A percentile compares a stretch with the other conserved stretches of the same genome.
phyloP scores from a whole-genome alignment of 2,113 vertebrate species.

The Cyanoliseus patagonus region DNA sequence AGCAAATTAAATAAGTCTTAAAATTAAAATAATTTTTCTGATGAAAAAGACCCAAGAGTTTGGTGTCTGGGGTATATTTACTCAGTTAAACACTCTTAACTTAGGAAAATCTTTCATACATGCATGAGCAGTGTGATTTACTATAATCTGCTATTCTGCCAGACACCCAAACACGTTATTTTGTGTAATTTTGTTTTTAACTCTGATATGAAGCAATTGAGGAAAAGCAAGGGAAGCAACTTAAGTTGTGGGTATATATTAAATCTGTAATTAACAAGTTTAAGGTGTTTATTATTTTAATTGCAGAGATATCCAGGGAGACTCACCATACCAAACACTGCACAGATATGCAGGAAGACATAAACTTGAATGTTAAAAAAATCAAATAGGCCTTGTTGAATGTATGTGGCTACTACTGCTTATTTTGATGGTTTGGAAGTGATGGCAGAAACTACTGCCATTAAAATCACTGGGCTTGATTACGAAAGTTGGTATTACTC shows the following conservation, averaged over 20 bases:
- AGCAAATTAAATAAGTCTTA: not conserved
- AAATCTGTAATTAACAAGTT: not conserved
- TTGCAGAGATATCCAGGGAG: not conserved
- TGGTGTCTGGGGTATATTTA: not conserved
- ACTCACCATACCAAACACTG: not conserved
- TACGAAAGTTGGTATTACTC: not conserved
- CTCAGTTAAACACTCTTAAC: not conserved
- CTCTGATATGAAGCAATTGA: not conserved
- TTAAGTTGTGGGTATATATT: not conserved
- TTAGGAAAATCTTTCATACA: not conserved
- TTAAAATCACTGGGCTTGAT: not conserved
- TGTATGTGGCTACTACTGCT: not conserved
- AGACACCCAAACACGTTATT: not conserved
- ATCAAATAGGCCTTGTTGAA: not conserved
- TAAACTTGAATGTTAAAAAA: not conserved
- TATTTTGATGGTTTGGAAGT: not conserved
- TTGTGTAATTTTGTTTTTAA: not conserved
- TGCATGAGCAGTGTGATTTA: not conserved
- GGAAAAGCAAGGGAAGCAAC: not conserved
- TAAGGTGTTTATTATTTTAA: not conserved
- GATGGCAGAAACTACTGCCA: not conserved
- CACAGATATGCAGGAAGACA: not conserved
- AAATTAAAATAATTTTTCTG: not conserved
- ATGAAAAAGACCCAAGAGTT: not conserved
- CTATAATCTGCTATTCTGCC: not conserved